A percentile compares a stretch with the other conserved stretches of the same genome.
These are phyloP conservation scores for Drosophila suzukii DNA, from an alignment of 1,140 invertebrate species.

Conservation along the genomic window DNA sequence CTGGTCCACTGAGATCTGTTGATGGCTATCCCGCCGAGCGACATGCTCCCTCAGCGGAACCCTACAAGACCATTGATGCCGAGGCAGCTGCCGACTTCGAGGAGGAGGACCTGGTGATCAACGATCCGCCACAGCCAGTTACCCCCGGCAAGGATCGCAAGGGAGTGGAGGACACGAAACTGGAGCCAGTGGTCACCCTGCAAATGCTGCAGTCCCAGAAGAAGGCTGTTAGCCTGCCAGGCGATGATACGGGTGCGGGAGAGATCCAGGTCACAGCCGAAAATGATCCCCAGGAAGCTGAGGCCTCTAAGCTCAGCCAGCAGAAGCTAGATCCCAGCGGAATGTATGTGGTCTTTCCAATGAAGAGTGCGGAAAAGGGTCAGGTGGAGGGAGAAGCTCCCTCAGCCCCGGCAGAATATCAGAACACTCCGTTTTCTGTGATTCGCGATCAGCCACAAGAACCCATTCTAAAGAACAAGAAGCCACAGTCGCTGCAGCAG, in stretches of 20 bases:
- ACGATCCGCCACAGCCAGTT: constrained; percentile 75
- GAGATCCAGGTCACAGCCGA: constrained; percentile 73
- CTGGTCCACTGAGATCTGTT: constrained; percentile 41
- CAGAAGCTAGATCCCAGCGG: constrained; percentile 60
- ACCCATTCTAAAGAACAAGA: constrained; percentile 85
- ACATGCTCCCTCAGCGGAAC: constrained; percentile 60
- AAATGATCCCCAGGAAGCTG: constrained; percentile 79
- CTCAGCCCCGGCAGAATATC: constrained; percentile 68
- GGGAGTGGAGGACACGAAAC: constrained; percentile 54
- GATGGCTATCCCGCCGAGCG: constrained; percentile 66
- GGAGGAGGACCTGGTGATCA: constrained; percentile 81
- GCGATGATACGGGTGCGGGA: constrained; percentile 70
- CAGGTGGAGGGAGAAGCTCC: constrained; percentile 43
- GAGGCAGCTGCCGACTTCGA: constrained; percentile 70
- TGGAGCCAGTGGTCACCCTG: constrained; percentile 86
- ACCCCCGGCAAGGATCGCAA: constrained; percentile 59
- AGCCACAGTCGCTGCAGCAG: constrained; percentile 68
- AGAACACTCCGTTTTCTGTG: constrained; percentile 82
- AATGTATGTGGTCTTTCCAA: constrained; percentile 89
- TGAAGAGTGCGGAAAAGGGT: constrained; percentile 54
- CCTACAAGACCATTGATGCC: constrained; percentile 56
- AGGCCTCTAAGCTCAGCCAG: constrained; percentile 39
- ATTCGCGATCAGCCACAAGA: constrained; percentile 85
- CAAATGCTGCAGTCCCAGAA: constrained; percentile 88
- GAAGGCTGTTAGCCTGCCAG: constrained; percentile 56